Conservation (phyloP, 2,113 vertebrate species). For the Okapia johnstoni region DNA sequence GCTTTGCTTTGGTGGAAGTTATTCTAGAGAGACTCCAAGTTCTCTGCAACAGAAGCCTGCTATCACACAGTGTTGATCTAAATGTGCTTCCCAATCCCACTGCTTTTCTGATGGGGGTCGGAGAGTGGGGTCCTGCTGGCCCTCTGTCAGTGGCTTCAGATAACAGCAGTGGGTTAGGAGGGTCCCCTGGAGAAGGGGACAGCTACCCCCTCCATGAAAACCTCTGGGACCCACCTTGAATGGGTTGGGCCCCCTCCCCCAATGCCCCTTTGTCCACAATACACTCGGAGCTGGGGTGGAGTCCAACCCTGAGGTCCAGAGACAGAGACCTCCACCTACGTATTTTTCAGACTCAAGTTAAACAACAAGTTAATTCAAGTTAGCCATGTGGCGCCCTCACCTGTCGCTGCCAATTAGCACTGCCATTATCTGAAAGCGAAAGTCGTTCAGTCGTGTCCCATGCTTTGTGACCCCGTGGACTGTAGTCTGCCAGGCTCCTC, state of each 20-base stretch:
- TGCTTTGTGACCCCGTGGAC: background rate
- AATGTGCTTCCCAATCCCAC: background rate
- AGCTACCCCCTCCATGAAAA: background rate
- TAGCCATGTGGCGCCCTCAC: background rate
- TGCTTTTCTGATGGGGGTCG: background rate
- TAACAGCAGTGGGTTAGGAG: background rate
- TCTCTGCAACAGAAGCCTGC: background rate
- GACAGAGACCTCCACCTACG: background rate
- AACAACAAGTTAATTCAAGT: background rate
- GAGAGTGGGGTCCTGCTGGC: background rate
- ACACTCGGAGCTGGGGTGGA: background rate
- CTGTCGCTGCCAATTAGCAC: background rate
- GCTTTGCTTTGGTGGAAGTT: slow-evolving; percentile 3
- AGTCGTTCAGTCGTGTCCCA: background rate
- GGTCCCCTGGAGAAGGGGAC: background rate
- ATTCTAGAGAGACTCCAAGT: background rate
- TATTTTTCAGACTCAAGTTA: background rate
- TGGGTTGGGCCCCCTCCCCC: background rate
- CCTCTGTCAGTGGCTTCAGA: background rate
- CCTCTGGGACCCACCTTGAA: background rate
- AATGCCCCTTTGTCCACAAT: background rate
- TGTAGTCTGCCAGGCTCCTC: background rate
- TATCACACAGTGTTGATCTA: background rate
- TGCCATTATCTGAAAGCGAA: background rate
- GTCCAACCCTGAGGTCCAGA: background rate